Evolutionary conservation across 2,113 vertebrate genomes (phyloP), one percentile per base, ranked within the genome.

Genomic region (Oncorhynchus kisutch): DNA sequence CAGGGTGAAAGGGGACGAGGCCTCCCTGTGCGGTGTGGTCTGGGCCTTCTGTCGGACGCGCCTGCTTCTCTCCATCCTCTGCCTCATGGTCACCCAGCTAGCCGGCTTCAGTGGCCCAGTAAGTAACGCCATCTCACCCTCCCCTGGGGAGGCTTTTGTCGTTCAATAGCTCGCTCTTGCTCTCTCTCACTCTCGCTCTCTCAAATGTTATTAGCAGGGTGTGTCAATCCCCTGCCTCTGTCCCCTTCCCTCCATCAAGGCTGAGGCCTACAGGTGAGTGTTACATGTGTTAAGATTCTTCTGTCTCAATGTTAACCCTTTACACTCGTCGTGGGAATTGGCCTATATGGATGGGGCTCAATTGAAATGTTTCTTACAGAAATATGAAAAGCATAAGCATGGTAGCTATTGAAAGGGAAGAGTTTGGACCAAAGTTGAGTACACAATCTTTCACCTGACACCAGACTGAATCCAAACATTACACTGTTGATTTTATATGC

Each of bases 81-180:
- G 92, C 89, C 94, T 97, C 92, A 95, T 96, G 91, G 93, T 97
- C 90, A 97, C 96, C 0, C 96, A 97, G 90, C 93, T 98, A 3
- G 96, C 96, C 3, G 96, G 95, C 90, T 98, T 98, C 92, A 95
- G 95, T 90, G 96, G 96, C 86, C 96, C 96, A 94, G 96, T 98
- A 95, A 97, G 96, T 97, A 94, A 93, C 91, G 87, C 92, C 89
- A 92, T 94, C 91, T 92, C 92, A 94, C 88, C 85, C 81, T 83
- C n/a, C 39, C 39, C 39, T 45, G 39, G 8, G 39, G 39, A 45
- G 39, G 8, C 39, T 45, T 39, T 67, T 69, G 22, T 51, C 25
- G 62, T 18, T 57, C n/a, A 14, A 2, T 57, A 22, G 62, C 59
- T 54, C 12, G 27, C 5, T 67, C 62, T 54, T 4, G 27, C 5